Conservation (phyloP, 2,888 invertebrate species). For the Chaetoderma sp. region DNA sequence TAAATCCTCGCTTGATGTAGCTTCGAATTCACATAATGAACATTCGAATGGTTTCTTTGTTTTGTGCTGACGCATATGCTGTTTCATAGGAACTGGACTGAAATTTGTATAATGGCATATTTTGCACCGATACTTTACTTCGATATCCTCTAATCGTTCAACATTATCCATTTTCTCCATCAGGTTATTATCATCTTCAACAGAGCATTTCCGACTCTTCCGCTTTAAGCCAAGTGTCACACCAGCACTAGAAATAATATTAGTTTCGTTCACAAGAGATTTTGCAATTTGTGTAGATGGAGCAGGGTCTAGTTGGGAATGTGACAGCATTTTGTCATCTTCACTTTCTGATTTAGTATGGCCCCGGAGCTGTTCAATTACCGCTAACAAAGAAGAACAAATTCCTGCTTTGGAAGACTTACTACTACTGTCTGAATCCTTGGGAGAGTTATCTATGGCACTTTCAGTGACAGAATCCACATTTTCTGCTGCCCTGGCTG, state of each 20-base stretch:
- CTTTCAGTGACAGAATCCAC: neutral
- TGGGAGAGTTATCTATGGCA: too few relatives aligned
- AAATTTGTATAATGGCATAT: slow-evolving; percentile 63
- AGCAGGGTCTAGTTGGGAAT: slow-evolving; percentile 6
- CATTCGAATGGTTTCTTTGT: slow-evolving; percentile 65
- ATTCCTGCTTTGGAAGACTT: slow-evolving; percentile 54
- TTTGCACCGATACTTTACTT: slow-evolving; percentile 56
- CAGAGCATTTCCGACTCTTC: slow-evolving; percentile 30
- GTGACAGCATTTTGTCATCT: slow-evolving; percentile 32
- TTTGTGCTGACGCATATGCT: slow-evolving; percentile 64
- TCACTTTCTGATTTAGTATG: slow-evolving; percentile 50
- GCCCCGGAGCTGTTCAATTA: slow-evolving; percentile 66
- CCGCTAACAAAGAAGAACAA: slow-evolving; percentile 65
- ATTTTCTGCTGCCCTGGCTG: slow-evolving; percentile 24
- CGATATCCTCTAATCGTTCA: slow-evolving; percentile 49
- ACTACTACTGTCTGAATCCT: too few relatives aligned
- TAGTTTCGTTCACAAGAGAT: neutral
- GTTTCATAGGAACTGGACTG: slow-evolving; percentile 48
- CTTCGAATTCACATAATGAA: slow-evolving; percentile 62
- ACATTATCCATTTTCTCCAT: slow-evolving; percentile 53
- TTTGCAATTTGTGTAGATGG: neutral
- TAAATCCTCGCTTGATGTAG: slow-evolving; percentile 55
- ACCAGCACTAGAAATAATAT: neutral
- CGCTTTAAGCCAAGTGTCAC: too few relatives aligned
- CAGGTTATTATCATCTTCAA: slow-evolving; percentile 40